Base-by-base conservation (phyloP, 2,113 vertebrate genomes). In the Ammodytes marinus region DNA sequence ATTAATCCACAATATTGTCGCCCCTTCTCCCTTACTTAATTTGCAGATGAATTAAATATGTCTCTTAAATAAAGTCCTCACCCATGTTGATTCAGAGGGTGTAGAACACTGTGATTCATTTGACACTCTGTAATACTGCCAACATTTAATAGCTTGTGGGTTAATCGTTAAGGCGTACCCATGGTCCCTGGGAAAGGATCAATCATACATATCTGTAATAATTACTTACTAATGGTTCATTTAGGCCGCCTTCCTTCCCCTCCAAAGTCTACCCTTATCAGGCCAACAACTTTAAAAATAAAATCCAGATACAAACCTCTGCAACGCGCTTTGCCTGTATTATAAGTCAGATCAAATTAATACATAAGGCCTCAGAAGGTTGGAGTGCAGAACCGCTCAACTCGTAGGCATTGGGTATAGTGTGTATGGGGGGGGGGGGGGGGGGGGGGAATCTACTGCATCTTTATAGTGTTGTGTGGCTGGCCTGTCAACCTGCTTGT, bases 141-240 rank as follows among this genome's bases (percentile, higher is more conserved):
- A 88, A 85, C 87, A 80, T 88, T 86, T 92, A 93, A 93, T 91
- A 86, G 90, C 91, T 88, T 46, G 77, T 86, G 79, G 87, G 93
- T 93, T 93, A 93, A 94, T 93, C 94, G 92, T 91, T 90, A 87
- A 91, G 91, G 90, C 88, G 84, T 89, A 82, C 86, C 53, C 64
- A 47, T 80, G 74, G 84, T 83, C 74, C 74, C 80, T 77, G 65
- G 84, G 85, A 90, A 88, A 87, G 86, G 86, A 93, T 94, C 90
- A 91, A 92, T 94, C 93, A 93, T 84, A 85, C 80, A 68, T 83
- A 84, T 81, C 79, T 69, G 76, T 86, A 90, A 92, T 94, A 93
- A 94, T 91, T 89, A 88, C 88, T 94, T 90, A 89, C 86, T 92
- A 93, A 92, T 92, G 92, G 88, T 87, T 85, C 74, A 67, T 61